Conservation (phyloP, 2,888 invertebrate genomes). For the Ischnus inquisitorius region DNA sequence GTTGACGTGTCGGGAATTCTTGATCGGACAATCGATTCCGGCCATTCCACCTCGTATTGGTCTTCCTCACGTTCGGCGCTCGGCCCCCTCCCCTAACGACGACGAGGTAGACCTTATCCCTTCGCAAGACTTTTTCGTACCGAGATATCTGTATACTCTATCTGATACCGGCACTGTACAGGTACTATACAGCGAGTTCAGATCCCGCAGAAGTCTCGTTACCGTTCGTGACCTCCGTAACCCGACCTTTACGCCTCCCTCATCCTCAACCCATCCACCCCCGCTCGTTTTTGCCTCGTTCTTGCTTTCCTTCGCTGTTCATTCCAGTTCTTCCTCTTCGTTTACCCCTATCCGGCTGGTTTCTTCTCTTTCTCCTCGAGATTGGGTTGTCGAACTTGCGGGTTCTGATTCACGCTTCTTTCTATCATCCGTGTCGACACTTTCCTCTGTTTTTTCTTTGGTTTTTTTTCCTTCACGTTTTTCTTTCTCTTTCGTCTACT, state of each 20-base stretch:
- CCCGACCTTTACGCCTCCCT: not conserved
- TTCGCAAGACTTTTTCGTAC: constrained; percentile 1
- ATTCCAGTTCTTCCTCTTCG: constrained; percentile 41
- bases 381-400: constrained; percentile 61
- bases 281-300: constrained; percentile 21
- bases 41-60: not conserved
- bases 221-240: constrained; percentile 26
- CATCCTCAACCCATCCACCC: constrained; percentile 6
- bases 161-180: constrained; percentile 11
- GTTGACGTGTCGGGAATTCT: constrained; percentile 63
- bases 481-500: not conserved
- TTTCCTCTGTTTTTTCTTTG: not conserved
- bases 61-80: constrained; percentile 21
- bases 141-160: not conserved
- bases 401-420: not conserved
- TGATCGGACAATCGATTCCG: constrained; percentile 61
- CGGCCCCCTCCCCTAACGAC: not conserved
- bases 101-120: not conserved
- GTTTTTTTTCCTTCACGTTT: not conserved
- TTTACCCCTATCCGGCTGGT: constrained; percentile 24
- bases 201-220: constrained; percentile 44
- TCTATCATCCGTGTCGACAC: not conserved
- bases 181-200: constrained; percentile 1
- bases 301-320: constrained; percentile 25
- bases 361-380: constrained; percentile 37